Base-by-base conservation (phyloP, 2,797 vertebrate species). In the Peromyscus aztecus region DNA sequence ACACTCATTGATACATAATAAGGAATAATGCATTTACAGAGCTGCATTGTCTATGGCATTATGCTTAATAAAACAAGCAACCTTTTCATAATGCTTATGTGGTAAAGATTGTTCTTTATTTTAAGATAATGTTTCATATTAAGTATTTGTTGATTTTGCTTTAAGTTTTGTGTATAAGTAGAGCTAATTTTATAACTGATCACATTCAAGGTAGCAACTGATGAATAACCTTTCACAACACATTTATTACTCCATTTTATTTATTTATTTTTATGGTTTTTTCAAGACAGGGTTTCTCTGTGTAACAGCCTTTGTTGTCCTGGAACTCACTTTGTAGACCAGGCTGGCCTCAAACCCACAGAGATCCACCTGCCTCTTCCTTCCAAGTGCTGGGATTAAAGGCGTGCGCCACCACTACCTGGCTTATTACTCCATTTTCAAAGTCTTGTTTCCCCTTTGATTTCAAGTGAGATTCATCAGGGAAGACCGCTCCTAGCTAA, bases 71-170 rank as follows among this genome's bases (percentile, higher is more conserved):
- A 93, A 92, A 89, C 29, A 37, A 87, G 13, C 82, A 86, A 83
- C 24, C 75, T 40, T 78, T 95, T 92, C 69, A 40, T 69, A 27
- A 63, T 49, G 81, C 13, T 90, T 71, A 43, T 49, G 75, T 63
- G 34, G 46, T 5, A 16, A 78, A 78, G 85, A 34, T 94, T 13
- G 9, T 57, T 95, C 40, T 73, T 91, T 90, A 24, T 69, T 57
- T 77, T 61, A 94, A 46, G 11, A 73, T 27, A 91, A 55, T 71
- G 27, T 89, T 94, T 59, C 21, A 29, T 91, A 67, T 76, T 96
- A 75, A 19, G 52, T 69, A 92, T 4, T 92, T 80, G 12, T 83
- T 90, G 40, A n/a, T 94, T 93, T 96, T 96, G 81, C 73, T 90
- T 2, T 95, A 83, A 78, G 63, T 84, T 88, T 86, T 94, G 10